Evolutionary conservation across 2,888 invertebrate species (phyloP).

Genomic region (Catocala fraxini): DNA sequence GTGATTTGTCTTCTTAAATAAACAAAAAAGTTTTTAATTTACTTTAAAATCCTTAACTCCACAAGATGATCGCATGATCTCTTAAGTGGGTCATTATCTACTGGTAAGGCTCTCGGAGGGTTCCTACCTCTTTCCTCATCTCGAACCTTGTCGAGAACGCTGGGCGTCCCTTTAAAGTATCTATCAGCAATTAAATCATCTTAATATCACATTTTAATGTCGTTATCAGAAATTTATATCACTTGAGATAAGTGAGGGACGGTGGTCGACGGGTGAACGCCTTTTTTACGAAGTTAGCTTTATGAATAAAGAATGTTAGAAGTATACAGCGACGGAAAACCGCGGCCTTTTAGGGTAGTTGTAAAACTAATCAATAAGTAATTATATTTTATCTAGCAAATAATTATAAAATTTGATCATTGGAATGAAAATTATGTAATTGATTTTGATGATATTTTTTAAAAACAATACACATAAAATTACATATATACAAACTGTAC

Average conservation of each 20-base stretch:
- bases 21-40: too few relatives aligned
- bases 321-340: background rate
- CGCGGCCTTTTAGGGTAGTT: too few relatives aligned
- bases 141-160: background rate
- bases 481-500: too few relatives aligned
- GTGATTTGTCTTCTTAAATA: too few relatives aligned
- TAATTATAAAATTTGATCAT: too few relatives aligned
- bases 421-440: too few relatives aligned
- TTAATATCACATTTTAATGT: slow-evolving; percentile 21
- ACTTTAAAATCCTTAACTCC: background rate
- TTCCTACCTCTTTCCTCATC: background rate
- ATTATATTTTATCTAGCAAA: too few relatives aligned
- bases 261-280: slow-evolving; percentile 1
- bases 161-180: slow-evolving; percentile 7
- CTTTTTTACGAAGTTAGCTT: slow-evolving; percentile 16
- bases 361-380: too few relatives aligned
- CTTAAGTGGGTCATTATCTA: slow-evolving; percentile 2
- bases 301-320: slow-evolving; percentile 13
- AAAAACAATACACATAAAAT: too few relatives aligned
- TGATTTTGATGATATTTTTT: too few relatives aligned
- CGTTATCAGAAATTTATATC: slow-evolving; percentile 29
- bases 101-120: background rate
- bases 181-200: slow-evolving; percentile 24
- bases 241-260: slow-evolving; percentile 25
- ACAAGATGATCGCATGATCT: background rate